Evolutionary conservation across 2,888 invertebrate species (phyloP), one percentile per base, ranked within the genome.

Genomic region (Nymphalis polychloros): DNA sequence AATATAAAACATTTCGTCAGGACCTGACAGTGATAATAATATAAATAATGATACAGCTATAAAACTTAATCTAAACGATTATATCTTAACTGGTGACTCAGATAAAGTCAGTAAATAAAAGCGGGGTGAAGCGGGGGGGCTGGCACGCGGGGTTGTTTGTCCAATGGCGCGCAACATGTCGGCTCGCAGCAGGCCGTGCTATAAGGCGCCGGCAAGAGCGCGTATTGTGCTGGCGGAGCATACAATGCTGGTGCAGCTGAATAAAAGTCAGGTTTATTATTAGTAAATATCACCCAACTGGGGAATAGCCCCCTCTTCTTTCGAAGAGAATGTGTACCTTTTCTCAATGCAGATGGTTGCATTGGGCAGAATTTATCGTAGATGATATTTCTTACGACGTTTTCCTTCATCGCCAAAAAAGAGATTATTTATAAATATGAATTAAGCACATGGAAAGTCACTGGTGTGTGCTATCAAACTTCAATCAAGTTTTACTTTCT

Each of bases 61-160:
- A 35, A 8, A 59, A 41, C 64, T 59, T 64, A 65, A 64, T 61
- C 35, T 65, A 63, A 60, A n/a, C 61, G 13, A 48, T 62, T 52
- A 41, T 41, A 41, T 7, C 35, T 57, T 16, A 53, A 8, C 50
- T 52, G 53, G n/a, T 19, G 55, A 46, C 16, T 23, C 17, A 17
- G 4, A 35, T 23, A 57, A 63, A 61, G 59, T 79, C 85, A 92
- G 81, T 92, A 92, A 69, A 92, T 92, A 80, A 91, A 92, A 0
- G 92, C 92, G 1, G 92, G 92, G 72, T 92, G 92, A 1, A 92
- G 81, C 0, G 90, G 89, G 0, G 89, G 88, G 5, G 86, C 89
- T 1, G 90, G 87, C 1, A 85, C 81, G 50, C 90, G 87, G 10
- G 90, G 92, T 72, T 83, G 83, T 78, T 92, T 91, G 82, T 92